A percentile compares a stretch with the other conserved stretches of the same genome.
These are phyloP conservation scores for Leistus spinibarbis DNA, from an alignment of 2,888 invertebrate genomes.

Conservation along the genomic window DNA sequence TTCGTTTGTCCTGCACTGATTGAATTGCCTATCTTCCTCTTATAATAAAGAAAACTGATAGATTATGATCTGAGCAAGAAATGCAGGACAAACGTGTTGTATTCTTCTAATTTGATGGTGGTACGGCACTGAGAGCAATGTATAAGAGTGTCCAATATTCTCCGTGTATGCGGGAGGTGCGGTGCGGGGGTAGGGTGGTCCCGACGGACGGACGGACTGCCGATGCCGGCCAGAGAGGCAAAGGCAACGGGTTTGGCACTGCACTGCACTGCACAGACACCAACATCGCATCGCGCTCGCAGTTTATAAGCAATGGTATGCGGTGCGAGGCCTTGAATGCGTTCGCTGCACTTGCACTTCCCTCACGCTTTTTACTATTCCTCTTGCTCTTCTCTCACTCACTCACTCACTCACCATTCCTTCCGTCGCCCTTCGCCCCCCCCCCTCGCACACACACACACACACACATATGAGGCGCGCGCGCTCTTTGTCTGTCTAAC, in stretches of 20 bases:
- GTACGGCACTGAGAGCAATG: not conserved
- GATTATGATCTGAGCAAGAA: too few species aligned
- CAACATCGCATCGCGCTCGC: constrained; percentile 25
- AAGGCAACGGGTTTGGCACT: constrained; percentile 42
- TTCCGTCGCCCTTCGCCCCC: constrained; percentile 42
- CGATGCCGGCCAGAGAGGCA: constrained; percentile 47
- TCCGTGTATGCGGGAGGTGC: not conserved
- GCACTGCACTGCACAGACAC: too few species aligned
- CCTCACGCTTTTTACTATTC: constrained; percentile 46
- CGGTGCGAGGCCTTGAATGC: constrained; percentile 56
- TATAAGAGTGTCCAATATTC: not conserved
- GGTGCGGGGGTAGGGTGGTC: constrained; percentile 47
- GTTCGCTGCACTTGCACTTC: constrained; percentile 61
- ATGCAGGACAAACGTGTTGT: too few species aligned
- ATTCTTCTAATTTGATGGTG: not conserved
- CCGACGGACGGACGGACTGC: too few species aligned
- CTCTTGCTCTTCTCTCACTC: constrained; percentile 31
- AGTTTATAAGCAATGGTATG: constrained; percentile 48
- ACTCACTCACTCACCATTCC: constrained; percentile 42
- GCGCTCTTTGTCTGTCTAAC: constrained; percentile 4
- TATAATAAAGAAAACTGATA: too few species aligned
- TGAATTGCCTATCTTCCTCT: too few species aligned
- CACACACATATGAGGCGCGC: constrained; percentile 11
- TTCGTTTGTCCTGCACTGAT: too few species aligned
- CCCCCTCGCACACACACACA: constrained; percentile 38